phyloP scores from a whole-genome alignment of 2,113 vertebrate genomes.

The Tapirus terrestris region DNA sequence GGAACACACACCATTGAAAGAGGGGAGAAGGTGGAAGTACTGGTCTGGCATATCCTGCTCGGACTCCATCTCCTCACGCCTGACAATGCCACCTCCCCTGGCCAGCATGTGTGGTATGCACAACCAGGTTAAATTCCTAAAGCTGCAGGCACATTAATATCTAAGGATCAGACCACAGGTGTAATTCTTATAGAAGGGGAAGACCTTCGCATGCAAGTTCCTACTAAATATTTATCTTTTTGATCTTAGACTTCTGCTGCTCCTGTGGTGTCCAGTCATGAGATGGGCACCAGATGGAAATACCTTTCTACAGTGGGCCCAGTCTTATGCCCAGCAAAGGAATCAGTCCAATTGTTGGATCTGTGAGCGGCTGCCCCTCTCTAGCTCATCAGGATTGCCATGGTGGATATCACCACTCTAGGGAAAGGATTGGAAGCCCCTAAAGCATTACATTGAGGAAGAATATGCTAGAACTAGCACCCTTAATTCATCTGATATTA shows the following conservation, averaged over 20 bases:
- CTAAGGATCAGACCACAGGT: not conserved
- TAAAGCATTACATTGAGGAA: not conserved
- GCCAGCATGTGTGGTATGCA: not conserved
- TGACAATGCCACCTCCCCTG: not conserved
- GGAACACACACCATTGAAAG: not conserved
- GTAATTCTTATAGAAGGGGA: not conserved
- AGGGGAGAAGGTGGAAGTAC: not conserved
- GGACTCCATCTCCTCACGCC: not conserved
- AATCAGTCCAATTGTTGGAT: not conserved
- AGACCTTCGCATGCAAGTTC: not conserved
- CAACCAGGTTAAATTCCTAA: not conserved
- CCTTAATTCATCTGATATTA: not conserved
- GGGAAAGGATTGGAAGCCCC: not conserved
- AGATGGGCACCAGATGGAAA: not conserved
- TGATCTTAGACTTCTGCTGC: not conserved
- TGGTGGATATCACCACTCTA: not conserved
- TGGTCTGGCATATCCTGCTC: not conserved
- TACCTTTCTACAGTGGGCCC: not conserved
- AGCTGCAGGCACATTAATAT: not conserved
- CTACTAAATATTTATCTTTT: not conserved
- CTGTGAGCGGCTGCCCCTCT: not conserved
- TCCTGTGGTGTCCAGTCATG: too few relatives aligned
- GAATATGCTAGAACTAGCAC: too few relatives aligned
- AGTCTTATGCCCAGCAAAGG: not conserved
- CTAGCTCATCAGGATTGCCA: not conserved